Evolutionary conservation across 2,888 invertebrate genomes (phyloP), one percentile per base, ranked within the genome.

Genomic region (Rhagonycha lutea): DNA sequence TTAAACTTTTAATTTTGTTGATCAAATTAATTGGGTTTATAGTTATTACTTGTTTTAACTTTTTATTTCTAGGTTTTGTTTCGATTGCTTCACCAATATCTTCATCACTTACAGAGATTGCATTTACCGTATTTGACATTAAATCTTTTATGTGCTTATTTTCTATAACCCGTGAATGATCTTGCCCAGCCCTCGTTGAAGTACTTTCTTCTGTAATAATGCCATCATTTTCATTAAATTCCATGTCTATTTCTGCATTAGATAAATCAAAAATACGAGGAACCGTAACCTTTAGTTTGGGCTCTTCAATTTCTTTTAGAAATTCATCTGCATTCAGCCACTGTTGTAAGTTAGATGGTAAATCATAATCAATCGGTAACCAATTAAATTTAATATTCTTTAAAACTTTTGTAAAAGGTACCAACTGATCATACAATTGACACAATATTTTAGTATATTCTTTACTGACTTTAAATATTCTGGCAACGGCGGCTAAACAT

Each of bases 321-420:
- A 82, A n/a, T 89, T 88, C 89, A 11, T 87, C 81, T 10, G 87
- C 77, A 69, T 83, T 77, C n/a, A 90, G 81, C 89, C 89, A 90
- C 14, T 76, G 75, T 80, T 86, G 85, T 69, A 90, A 84, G 83
- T 88, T 83, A 63, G 78, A 69, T 10, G 89, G 89, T 68, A 89
- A 85, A 4, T 69, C 23, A 79, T 88, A 87, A 70, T 84, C 81
- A 9, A 82, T 69, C 4, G 89, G 88, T 68, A 89, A 82, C 89
- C 89, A 89, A 7, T 81, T 23, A 68, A 79, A 71, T 14, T 87
- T 88, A 47, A 84, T 72, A 69, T 82, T 81, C 79, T 85, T 80
- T 28, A 90, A 85, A 72, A 81, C 80, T 11, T 81, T 79, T 9
- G 83, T 78, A 80, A 85, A 87, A 12, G 83, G 82, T 73, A 86